These are phyloP conservation scores for Hirtodrosophila histrioides DNA, from an alignment of 2,888 invertebrate genomes.

Conservation along the genomic window DNA sequence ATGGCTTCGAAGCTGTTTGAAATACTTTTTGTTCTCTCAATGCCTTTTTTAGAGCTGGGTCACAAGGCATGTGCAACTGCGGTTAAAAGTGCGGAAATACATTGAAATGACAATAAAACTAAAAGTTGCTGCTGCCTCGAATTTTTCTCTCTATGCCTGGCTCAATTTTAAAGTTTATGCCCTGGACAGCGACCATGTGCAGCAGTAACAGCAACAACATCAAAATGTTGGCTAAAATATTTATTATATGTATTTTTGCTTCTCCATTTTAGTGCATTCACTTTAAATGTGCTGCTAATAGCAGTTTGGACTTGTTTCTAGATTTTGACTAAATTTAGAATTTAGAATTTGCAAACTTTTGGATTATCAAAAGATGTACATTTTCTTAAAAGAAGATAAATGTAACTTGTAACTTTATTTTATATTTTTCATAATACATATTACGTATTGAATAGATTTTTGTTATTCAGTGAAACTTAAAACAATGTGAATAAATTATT, in stretches of 20 bases:
- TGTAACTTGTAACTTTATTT: too few relatives aligned
- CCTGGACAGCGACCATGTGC: conserved; percentile 64
- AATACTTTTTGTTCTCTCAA: conserved; percentile 62
- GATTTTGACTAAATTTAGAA: not conserved
- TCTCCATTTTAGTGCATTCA: conserved; percentile 28
- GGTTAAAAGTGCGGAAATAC: conserved; percentile 81
- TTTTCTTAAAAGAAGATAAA: too few relatives aligned
- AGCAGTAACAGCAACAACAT: conserved; percentile 50
- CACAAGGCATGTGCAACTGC: conserved; percentile 69
- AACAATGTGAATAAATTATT: too few relatives aligned
- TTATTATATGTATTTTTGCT: conserved; percentile 55
- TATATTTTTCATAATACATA: too few relatives aligned
- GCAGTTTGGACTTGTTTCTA: conserved; percentile 34
- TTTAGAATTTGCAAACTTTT: not conserved
- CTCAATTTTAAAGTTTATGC: conserved; percentile 73
- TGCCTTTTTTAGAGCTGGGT: conserved; percentile 52
- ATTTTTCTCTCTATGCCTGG: conserved; percentile 35
- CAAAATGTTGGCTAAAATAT: conserved; percentile 65
- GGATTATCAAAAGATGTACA: not conserved
- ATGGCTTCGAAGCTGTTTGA: conserved; percentile 76
- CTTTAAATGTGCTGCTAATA: conserved; percentile 66
- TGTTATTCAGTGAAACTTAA: too few relatives aligned
- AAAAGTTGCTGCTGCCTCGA: conserved; percentile 63
- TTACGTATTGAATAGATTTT: too few relatives aligned
- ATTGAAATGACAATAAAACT: conserved; percentile 81